Evolutionary conservation across 35 echinoderm and acorn worm species (phyloP).

Genomic region (Ptychodera flava): DNA sequence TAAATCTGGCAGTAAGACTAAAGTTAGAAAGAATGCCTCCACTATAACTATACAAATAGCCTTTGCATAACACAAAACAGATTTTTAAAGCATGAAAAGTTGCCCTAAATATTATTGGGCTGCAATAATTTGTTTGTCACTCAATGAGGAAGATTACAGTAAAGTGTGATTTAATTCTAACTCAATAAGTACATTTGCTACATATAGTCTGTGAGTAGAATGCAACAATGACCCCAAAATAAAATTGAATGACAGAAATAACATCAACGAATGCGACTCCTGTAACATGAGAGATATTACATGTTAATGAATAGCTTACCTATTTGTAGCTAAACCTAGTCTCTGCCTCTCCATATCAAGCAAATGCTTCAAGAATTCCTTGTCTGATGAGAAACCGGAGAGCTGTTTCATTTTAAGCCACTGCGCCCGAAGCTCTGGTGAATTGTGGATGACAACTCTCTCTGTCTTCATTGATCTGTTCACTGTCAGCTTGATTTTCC

Average conservation of each 20-base stretch:
- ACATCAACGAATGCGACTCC: no score
- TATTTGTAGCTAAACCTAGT: not conserved
- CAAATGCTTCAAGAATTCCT: not conserved
- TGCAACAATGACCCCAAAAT: not conserved
- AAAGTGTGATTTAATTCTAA: not conserved
- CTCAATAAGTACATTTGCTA: not conserved
- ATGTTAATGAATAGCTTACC: no score
- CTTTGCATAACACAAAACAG: no score
- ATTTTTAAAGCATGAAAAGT: no score
- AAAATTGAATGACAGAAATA: not conserved
- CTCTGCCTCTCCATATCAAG: not conserved
- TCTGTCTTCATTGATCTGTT: not conserved
- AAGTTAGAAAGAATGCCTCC: no score
- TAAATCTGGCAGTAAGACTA: no score
- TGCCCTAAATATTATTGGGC: no score
- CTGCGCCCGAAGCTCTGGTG: not conserved
- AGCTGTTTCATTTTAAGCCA: not conserved
- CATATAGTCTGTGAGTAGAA: not conserved
- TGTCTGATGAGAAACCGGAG: not conserved
- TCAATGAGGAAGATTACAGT: not conserved
- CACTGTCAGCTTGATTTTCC: not conserved
- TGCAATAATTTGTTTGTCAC: no score
- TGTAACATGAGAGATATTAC: no score
- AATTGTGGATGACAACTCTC: not conserved
- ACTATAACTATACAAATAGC: no score